These are phyloP conservation scores for Cantharis rustica DNA, from an alignment of 2,888 invertebrate genomes.

Conservation along the genomic window DNA sequence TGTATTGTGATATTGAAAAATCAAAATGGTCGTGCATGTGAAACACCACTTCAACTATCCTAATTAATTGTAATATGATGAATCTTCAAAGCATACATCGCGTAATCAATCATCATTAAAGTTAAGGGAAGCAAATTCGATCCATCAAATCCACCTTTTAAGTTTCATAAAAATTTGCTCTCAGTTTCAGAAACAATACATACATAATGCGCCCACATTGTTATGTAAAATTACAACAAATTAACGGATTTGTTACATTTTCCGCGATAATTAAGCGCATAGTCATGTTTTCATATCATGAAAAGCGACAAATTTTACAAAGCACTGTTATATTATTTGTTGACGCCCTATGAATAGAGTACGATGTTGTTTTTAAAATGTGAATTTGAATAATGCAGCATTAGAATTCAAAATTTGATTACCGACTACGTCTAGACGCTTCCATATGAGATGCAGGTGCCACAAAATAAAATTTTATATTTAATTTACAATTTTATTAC, in stretches of 20 bases:
- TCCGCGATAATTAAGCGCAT: not conserved
- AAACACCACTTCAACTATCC: not conserved
- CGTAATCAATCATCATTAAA: constrained; percentile 1
- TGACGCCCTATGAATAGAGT: not conserved
- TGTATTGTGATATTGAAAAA: not conserved
- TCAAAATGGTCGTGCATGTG: not conserved
- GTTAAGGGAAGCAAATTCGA: not conserved
- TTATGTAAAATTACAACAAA: not conserved
- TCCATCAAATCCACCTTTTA: constrained; percentile 1
- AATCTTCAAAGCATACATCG: not conserved
- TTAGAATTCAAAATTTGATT: constrained; percentile 1
- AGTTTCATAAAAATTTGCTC: not conserved
- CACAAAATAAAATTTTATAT: not conserved
- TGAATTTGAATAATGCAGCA: not conserved
- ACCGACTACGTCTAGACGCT: not conserved
- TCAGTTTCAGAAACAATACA: not conserved
- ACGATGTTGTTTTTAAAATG: not conserved
- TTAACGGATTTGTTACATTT: not conserved
- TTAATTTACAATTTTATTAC: constrained; percentile 1
- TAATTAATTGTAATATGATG: constrained; percentile 2
- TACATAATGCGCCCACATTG: not conserved
- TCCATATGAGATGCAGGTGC: not conserved
- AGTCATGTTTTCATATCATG: not conserved
- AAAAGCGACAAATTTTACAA: not conserved
- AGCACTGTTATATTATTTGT: not conserved